These are phyloP conservation scores for Tympanuchus pallidicinctus DNA, from an alignment of 2,113 vertebrate genomes.

Conservation along the genomic window DNA sequence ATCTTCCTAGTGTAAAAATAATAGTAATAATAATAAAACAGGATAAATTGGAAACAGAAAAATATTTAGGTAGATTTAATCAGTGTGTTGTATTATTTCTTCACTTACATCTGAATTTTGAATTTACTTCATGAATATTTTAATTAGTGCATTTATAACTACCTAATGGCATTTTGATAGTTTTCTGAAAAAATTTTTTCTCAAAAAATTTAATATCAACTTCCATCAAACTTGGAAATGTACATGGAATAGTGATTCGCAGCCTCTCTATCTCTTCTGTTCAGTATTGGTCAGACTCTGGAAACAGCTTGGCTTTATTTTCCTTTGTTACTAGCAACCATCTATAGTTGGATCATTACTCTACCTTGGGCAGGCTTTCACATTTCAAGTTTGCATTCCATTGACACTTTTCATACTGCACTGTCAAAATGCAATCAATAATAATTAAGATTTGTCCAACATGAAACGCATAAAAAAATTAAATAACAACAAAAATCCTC, in stretches of 20 bases:
- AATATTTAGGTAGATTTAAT: conserved; percentile 17
- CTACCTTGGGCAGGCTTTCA: conserved; percentile 46
- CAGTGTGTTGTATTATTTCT: not conserved
- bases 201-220: not conserved
- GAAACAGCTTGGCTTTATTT: not conserved
- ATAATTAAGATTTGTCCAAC: conserved; percentile 28
- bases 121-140: conserved; percentile 5
- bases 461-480: not conserved
- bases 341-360: not conserved
- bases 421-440: conserved; percentile 48
- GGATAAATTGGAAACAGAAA: not conserved
- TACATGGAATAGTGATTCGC: not conserved
- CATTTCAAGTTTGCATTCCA: conserved; percentile 15
- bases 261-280: not conserved
- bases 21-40: too few relatives aligned
- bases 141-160: not conserved
- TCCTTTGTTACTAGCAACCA: conserved; percentile 5
- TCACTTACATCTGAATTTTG: not conserved
- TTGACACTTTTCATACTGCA: not conserved
- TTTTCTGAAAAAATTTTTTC: conserved; percentile 9
- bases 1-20: not conserved
- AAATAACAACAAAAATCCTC: not conserved
- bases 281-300: conserved; percentile 20
- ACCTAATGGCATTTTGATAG: not conserved
- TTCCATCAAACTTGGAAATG: not conserved